phyloP scores from a whole-genome alignment of 2,113 vertebrate genomes.

The Daubentonia madagascariensis region DNA sequence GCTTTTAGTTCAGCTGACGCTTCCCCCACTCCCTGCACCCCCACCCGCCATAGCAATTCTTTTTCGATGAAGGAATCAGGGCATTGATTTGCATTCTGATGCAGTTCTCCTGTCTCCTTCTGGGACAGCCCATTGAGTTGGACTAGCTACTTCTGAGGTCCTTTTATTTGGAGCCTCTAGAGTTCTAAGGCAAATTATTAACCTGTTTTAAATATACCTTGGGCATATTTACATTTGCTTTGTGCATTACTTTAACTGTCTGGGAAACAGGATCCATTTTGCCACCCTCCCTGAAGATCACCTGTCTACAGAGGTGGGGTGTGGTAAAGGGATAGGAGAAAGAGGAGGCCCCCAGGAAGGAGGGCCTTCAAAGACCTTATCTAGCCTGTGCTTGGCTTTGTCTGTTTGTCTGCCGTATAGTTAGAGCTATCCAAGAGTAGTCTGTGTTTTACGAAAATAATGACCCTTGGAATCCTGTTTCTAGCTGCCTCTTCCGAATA shows the following conservation, averaged over 20 bases:
- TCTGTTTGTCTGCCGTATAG: background rate
- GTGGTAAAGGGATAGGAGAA: background rate
- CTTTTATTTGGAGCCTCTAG: background rate
- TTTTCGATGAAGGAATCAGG: background rate
- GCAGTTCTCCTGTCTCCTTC: background rate
- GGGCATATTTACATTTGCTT: background rate
- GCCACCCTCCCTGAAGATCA: background rate
- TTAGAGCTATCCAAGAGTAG: background rate
- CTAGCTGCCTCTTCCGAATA: background rate
- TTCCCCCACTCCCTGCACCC: too few species aligned
- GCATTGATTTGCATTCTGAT: background rate
- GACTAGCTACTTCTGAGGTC: background rate
- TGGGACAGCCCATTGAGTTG: background rate
- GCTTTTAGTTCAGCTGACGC: background rate
- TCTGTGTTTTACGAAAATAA: background rate
- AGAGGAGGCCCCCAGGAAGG: background rate
- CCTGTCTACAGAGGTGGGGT: background rate
- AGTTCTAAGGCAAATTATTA: background rate
- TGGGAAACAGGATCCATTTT: background rate
- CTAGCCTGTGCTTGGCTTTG: background rate
- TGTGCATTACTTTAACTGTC: background rate
- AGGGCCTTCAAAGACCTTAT: background rate
- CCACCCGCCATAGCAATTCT: background rate
- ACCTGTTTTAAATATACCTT: background rate
- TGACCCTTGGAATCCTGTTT: background rate